Conservation (phyloP, 1,140 invertebrate species). For the Myzus persicae region DNA sequence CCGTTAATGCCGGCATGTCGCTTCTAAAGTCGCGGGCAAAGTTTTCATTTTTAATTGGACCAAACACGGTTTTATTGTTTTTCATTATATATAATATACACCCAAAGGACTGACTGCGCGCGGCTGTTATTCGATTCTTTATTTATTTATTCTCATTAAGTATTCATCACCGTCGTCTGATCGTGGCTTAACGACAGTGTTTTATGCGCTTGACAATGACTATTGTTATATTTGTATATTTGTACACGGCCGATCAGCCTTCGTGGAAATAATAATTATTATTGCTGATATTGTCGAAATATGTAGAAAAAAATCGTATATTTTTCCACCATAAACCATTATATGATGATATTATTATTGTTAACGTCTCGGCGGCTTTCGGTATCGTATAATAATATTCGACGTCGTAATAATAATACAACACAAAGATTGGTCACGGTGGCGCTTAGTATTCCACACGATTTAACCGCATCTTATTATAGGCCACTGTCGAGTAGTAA, state of each 20-base stretch:
- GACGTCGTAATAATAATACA: neutral
- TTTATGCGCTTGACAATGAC: slow-evolving; percentile 33
- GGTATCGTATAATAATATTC: neutral
- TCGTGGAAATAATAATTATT: slow-evolving; percentile 31
- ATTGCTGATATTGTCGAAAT: slow-evolving; percentile 24
- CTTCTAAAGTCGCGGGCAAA: neutral
- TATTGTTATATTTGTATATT: slow-evolving; percentile 25
- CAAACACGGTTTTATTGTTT: slow-evolving; percentile 48
- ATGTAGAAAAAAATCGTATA: neutral
- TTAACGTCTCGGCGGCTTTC: neutral
- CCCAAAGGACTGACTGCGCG: neutral
- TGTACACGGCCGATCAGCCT: slow-evolving; percentile 18
- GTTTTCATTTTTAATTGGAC: slow-evolving; percentile 55
- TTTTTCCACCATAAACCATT: neutral
- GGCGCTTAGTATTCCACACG: slow-evolving; percentile 39
- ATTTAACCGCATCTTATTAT: neutral
- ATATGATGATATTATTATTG: neutral
- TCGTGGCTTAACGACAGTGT: slow-evolving; percentile 42
- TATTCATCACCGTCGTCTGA: slow-evolving; percentile 40
- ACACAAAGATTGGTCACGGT: slow-evolving; percentile 16
- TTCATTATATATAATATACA: slow-evolving; percentile 36
- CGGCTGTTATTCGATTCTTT: slow-evolving; percentile 41
- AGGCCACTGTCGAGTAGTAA: neutral
- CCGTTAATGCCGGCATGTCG: slow-evolving; percentile 38
- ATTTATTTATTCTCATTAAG: slow-evolving; percentile 30